Conservation (phyloP, 2,888 invertebrate genomes). For the Lasius platythorax region DNA sequence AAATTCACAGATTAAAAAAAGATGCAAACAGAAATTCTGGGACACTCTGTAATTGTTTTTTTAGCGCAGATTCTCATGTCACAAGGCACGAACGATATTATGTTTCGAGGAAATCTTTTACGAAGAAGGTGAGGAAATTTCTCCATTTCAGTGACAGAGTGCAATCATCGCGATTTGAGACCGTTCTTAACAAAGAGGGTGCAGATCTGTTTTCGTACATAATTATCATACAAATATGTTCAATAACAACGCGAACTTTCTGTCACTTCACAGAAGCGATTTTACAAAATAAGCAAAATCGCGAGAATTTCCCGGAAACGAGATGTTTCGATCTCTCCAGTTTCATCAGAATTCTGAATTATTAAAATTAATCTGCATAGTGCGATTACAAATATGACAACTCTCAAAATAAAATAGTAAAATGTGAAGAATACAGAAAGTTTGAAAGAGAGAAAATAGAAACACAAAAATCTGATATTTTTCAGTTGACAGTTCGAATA, state of each 20-base stretch:
- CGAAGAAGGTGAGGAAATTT: neutral
- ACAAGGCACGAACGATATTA: neutral
- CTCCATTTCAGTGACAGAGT: neutral
- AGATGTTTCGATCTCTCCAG: too few relatives aligned
- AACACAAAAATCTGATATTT: neutral
- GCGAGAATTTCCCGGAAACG: neutral
- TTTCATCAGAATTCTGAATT: neutral
- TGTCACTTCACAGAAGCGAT: constrained; percentile 23
- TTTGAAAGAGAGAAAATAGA: neutral
- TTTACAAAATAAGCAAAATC: neutral
- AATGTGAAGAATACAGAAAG: neutral
- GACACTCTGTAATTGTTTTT: neutral
- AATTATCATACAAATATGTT: neutral
- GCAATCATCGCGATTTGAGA: constrained; percentile 19
- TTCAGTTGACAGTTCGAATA: neutral
- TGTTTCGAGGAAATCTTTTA: constrained; percentile 13
- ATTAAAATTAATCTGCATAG: neutral
- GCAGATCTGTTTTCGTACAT: neutral
- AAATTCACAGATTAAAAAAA: neutral
- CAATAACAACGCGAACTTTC: constrained; percentile 18
- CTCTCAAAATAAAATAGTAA: neutral
- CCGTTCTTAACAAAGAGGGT: neutral
- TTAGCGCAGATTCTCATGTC: neutral
- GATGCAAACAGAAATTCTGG: neutral
- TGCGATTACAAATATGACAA: neutral